Evolutionary conservation across 1,140 invertebrate genomes (phyloP).

Genomic region (Ips nitidus): DNA sequence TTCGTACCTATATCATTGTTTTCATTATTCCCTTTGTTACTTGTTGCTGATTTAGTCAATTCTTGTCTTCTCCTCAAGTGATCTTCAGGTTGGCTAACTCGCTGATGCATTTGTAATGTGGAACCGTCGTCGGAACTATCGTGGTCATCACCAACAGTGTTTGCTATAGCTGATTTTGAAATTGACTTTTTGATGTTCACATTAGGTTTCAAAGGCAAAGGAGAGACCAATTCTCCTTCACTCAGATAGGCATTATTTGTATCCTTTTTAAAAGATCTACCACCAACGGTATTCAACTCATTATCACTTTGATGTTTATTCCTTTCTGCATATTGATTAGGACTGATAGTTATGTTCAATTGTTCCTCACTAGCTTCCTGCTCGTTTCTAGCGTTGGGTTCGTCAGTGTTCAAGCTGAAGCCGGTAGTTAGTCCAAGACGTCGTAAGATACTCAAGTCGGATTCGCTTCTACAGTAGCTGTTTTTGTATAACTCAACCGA

Average conservation of each 20-base stretch:
- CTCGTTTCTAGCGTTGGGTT: not conserved
- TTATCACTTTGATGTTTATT: conserved; percentile 28
- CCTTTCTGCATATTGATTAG: not conserved
- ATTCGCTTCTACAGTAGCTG: conserved; percentile 10
- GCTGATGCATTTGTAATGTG: conserved; percentile 7
- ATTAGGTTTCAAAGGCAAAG: conserved; percentile 11
- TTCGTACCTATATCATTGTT: not conserved
- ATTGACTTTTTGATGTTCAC: conserved; percentile 16
- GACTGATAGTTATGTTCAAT: conserved; percentile 2
- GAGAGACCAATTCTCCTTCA: conserved; percentile 31
- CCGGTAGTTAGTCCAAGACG: not conserved
- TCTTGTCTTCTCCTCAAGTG: not conserved
- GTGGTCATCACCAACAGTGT: conserved; percentile 40
- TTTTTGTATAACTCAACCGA: conserved; percentile 33
- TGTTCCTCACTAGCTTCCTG: conserved; percentile 3
- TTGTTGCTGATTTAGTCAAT: not conserved
- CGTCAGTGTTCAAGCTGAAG: not conserved
- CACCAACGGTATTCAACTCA: conserved; percentile 19
- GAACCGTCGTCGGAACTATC: conserved; percentile 30
- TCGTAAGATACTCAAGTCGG: conserved; percentile 10
- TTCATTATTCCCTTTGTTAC: not conserved
- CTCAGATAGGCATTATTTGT: conserved; percentile 34
- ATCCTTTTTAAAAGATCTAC: conserved; percentile 24
- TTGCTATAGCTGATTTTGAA: conserved; percentile 37
- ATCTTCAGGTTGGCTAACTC: not conserved